Evolutionary conservation across 2,888 invertebrate species (phyloP), one percentile per base, ranked within the genome.

Genomic region (Drosophila neotestacea): DNA sequence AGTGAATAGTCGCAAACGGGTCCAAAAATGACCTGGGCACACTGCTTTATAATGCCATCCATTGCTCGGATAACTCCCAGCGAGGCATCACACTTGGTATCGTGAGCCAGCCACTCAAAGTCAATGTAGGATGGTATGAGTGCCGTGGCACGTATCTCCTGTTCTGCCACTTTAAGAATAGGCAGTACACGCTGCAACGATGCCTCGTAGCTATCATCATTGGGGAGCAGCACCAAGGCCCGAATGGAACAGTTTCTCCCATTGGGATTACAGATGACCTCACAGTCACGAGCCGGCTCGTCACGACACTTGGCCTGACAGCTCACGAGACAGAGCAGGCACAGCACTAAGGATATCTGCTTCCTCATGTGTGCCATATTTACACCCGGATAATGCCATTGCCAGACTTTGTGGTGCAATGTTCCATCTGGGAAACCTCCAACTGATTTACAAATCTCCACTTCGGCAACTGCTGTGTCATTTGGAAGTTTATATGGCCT

Each of bases 1-100:
- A 97, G 92, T 32, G 96, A 95, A 91, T 95, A 96, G 87, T 97
- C 97, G 83, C 97, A 97, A 0, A 95, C 94, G 0, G 97, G 96
- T 9, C 97, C 97, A 81, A 97, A 95, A 85, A 97, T 95, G 0
- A 96, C 95, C 86, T 97, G 95, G 0, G 95, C 95, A 91, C 96
- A 96, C 82, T 95, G 94, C 67, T 94, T 93, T 11, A 94, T 94
- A 90, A 95, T 95, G 1, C 95, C 95, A 81, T 96, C 95, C 82
- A 97, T 95, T 1, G 96, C 95, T 0, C 94, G 94, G 54, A 95
- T 95, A 55, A 96, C 94, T 0, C 96, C 96, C 90, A 95, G 94
- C 0, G 95, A 95, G 2, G 96, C 95, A 79, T 95, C 95, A 75
- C 96, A 96, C 69, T 94, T 94, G 88, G 96, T 96, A 90, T 96